These are phyloP conservation scores for Leptogaster cylindrica DNA, from an alignment of 2,888 invertebrate genomes.

Conservation along the genomic window DNA sequence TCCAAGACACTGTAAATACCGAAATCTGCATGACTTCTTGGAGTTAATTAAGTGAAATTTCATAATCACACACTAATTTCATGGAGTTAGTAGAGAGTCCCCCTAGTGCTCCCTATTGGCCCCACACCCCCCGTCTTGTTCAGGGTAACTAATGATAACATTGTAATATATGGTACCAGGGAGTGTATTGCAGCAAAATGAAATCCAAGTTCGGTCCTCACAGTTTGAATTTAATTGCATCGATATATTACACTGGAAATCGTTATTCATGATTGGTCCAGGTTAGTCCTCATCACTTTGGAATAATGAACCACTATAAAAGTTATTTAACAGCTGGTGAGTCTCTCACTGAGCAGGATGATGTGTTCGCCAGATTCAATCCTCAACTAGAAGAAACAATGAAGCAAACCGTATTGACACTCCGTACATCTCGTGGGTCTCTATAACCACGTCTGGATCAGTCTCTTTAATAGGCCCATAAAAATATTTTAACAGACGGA, in stretches of 20 bases:
- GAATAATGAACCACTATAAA: slow-evolving; percentile 27
- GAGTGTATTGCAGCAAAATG: slow-evolving; percentile 16
- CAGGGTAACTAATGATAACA: slow-evolving; percentile 19
- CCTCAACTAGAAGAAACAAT: background rate
- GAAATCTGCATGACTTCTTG: no score
- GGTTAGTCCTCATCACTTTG: slow-evolving; percentile 17
- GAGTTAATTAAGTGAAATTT: no score
- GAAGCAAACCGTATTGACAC: slow-evolving; percentile 31
- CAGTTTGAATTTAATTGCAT: slow-evolving; percentile 33
- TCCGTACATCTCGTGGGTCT: slow-evolving; percentile 2
- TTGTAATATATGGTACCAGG: slow-evolving; percentile 24
- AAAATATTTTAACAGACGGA: slow-evolving; percentile 38
- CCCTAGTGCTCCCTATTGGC: no score
- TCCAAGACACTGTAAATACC: no score
- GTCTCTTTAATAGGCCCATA: slow-evolving; percentile 33
- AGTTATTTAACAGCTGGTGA: slow-evolving; percentile 25
- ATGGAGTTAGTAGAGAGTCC: no score
- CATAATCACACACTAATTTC: no score
- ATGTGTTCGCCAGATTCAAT: background rate
- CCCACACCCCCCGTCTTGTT: no score
- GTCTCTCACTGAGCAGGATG: slow-evolving; percentile 18
- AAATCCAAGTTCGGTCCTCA: slow-evolving; percentile 3
- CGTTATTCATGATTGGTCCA: slow-evolving; percentile 23
- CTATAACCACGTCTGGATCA: background rate
- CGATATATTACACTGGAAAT: slow-evolving; percentile 5